Conservation (phyloP, 2,888 invertebrate species). For the Pyrocoelia pectoralis region DNA sequence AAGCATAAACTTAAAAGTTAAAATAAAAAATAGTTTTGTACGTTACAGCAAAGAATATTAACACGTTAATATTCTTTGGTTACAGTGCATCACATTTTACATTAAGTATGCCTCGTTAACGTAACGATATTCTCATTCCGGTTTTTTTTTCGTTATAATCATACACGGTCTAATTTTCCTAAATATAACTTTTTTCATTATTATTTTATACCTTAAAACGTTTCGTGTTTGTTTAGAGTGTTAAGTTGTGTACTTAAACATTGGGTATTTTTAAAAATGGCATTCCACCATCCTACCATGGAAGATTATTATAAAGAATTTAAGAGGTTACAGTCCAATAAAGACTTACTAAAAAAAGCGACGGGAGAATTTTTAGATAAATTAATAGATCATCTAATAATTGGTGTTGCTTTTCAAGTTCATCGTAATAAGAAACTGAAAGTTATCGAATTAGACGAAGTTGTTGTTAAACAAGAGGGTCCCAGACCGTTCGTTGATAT, state of each 20-base stretch:
- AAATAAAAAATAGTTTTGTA: too few species aligned
- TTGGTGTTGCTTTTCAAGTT: slow-evolving; percentile 57
- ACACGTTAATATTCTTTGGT: too few species aligned
- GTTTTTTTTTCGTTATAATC: too few species aligned
- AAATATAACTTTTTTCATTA: too few species aligned
- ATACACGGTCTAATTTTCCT: too few species aligned
- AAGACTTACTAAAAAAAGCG: slow-evolving; percentile 49
- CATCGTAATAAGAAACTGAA: slow-evolving; percentile 56
- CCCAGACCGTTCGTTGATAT: slow-evolving; percentile 75
- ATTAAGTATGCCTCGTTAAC: too few species aligned
- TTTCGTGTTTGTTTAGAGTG: too few species aligned
- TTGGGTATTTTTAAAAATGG: slow-evolving; percentile 31
- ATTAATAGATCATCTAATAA: slow-evolving; percentile 55
- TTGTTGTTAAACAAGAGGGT: slow-evolving; percentile 47
- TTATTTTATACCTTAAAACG: too few species aligned
- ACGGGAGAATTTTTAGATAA: slow-evolving; percentile 55
- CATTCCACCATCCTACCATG: slow-evolving; percentile 38
- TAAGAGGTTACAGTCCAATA: slow-evolving; percentile 54
- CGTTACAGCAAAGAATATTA: too few species aligned
- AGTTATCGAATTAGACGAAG: slow-evolving; percentile 51
- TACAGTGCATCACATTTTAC: too few species aligned
- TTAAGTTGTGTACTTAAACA: slow-evolving; percentile 37
- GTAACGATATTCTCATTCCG: too few species aligned
- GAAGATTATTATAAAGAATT: slow-evolving; percentile 50
- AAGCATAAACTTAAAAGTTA: too few species aligned